Percentiles rank a stretch among this genome's conserved stretches.
phyloP scores from a whole-genome alignment of 2,797 vertebrate genomes.

The Melanotaenia trifasciata region DNA sequence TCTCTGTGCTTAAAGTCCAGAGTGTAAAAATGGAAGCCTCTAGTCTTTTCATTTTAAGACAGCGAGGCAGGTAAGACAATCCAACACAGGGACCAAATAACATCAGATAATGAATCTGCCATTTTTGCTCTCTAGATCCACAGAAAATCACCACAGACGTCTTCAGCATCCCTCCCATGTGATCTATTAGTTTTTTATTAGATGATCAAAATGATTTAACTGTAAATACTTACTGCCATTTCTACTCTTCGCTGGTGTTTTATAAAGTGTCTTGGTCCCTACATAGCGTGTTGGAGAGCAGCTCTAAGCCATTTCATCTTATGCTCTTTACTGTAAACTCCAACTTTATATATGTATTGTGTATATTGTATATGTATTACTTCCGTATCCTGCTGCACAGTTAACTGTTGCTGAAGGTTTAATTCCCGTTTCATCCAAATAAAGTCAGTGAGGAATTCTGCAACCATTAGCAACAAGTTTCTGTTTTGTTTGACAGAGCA shows the following conservation, averaged over 20 bases:
- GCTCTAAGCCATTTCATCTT: neutral
- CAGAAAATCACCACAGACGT: neutral
- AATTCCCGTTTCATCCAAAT: conserved; percentile 11
- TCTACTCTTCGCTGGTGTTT: conserved; percentile 3
- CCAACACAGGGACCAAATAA: conserved; percentile 11
- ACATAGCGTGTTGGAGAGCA: neutral
- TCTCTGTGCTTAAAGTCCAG: conserved; percentile 28
- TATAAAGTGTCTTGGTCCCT: neutral
- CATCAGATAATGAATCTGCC: conserved; percentile 16
- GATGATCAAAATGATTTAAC: neutral
- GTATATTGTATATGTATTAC: too few species aligned
- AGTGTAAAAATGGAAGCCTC: conserved; percentile 34
- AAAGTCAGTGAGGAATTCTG: conserved; percentile 24
- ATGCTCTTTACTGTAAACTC: neutral
- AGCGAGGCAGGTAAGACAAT: conserved; percentile 8
- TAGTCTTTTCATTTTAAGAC: conserved; percentile 29
- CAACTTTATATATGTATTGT: neutral
- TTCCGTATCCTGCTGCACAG: too few species aligned
- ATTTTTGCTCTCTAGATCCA: conserved; percentile 26
- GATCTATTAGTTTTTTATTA: neutral
- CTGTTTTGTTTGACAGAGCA: conserved; percentile 48
- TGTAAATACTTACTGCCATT: conserved; percentile 6
- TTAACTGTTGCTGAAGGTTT: too few species aligned
- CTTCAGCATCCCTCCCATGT: conserved; percentile 1
- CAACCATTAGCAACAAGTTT: conserved; percentile 44